Base-by-base conservation (phyloP, 1,140 invertebrate genomes). In the Mylabris phalerata region DNA sequence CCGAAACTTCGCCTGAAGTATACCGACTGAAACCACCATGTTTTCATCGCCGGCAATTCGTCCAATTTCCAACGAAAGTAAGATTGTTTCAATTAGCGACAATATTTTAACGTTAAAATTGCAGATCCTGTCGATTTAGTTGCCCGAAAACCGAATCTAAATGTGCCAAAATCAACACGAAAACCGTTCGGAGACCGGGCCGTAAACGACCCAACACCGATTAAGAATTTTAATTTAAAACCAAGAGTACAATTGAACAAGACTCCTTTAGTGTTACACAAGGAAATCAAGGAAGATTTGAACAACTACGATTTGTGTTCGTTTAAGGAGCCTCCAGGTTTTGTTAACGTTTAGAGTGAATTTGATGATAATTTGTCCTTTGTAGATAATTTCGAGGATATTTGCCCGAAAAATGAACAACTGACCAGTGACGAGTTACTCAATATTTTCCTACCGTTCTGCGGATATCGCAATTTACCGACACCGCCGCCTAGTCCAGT, bases 41-140 rank as follows among this genome's bases (percentile, higher is more conserved):
- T 65, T 65, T 62, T 60, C 54, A 10, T 65, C 63, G n/a, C 63
- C 63, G 13, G 55, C 63, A 46, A 38, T 60, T 9, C 54, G 52
- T 24, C 27, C 60, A 24, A 63, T 63, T 32, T 51, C 32, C 9
- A 50, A 55, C 38, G 63, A 65, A 56, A 65, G 63, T 65, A 55
- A 60, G 59, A 39, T 54, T 48, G 3, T 40, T 41, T 27, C 40
- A 49, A 50, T 54, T 56, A 50, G n/a, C 44, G 3, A 19, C 10
- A 41, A 48, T 10, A 54, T 49, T 32, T 38, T 58, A 61, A 63
- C 52, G 26, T 47, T 27, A 61, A 56, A 11, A 62, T 42, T 44
- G 4, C 7, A 32, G 32, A 32, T 32, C 32, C 32, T 7, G 7
- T 5, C 32, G 32, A 32, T 32, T 3, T 32, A 5, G 27, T 60